Evolutionary conservation across 2,113 vertebrate species (phyloP), one percentile per base, ranked within the genome.

Genomic region (Raja brachyura): DNA sequence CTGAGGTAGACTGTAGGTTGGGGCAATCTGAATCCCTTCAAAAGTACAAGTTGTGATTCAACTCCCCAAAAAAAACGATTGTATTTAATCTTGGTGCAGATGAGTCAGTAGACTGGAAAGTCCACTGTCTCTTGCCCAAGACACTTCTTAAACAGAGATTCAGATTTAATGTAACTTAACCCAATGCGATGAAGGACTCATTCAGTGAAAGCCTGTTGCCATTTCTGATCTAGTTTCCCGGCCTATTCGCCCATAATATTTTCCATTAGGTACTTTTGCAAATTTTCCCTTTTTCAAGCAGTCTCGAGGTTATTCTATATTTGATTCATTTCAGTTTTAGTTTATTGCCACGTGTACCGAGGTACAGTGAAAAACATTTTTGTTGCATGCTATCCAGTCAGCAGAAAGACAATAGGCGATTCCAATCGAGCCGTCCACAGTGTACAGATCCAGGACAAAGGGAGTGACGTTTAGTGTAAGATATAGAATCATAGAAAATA

Each of bases 71-170:
- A 56, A 25, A 90, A 66, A 13, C 39, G 31, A 25, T 70, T 33
- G 48, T 2, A 68, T 90, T 90, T 33, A 14, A 5, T 92, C 33
- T 25, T 31, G 48, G 70, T 22, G 33, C 22, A 70, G 18, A 70
- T 92, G 88, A 92, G 68, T 92, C 68, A 73, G 22, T 48, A 68
- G 39, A 11, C 18, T 92, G 90, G 90, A 92, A 92, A 92, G 33
- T 92, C 66, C 68, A 48, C 33, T 63, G 31, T 48, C 39, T 54
- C 33, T 92, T 73, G 20, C 33, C 90, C 39, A 73, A 54, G 18
- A 13, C 10, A 48, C 39, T 1, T 48, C 39, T 48, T 48, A 48
- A 68, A 39, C 18, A 18, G 8, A 59, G 77, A 79, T 79, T 14
- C 28, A 48, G 77, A 3, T 48, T 48, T 0, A 48, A 48, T 48